Evolutionary conservation across 1,140 invertebrate genomes (phyloP), one percentile per base, ranked within the genome.

Genomic region (Drosophila varians): DNA sequence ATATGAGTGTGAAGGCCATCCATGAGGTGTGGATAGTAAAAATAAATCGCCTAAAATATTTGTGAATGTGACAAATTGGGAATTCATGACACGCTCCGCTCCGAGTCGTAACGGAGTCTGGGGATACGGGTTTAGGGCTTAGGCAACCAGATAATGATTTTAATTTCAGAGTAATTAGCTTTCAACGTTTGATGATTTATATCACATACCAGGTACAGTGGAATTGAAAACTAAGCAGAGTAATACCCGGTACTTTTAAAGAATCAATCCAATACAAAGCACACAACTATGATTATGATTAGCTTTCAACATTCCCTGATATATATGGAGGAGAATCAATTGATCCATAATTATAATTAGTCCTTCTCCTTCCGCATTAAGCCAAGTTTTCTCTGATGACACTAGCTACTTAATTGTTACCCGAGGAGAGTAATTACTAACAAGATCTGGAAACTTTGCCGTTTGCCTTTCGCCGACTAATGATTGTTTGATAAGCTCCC

Each of bases 401-500:
- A 65, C 45, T 12, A 64, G 58, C 16, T 57, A 18, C 26, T 61
- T 40, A 31, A 45, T 34, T 21, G 25, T 34, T 49, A 36, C 21
- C n/a, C 12, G n/a, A 36, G 34, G 31, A 46, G 40, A 14, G 36
- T 55, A 82, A 72, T 72, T 65, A 52, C 53, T 52, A 61, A 72
- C 38, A 21, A 74, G 66, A 74, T 74, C 43, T 36, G 55, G 47
- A 74, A 84, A 84, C 38, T 80, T 86, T 73, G 43, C 62, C 61
- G 55, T 72, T 42, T 76, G 49, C 55, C 34, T 36, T 66, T 56
- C 58, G 7, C 56, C 26, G 62, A 66, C 80, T 86, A 87, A 86
- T 86, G 80, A 86, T 86, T 87, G 77, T 87, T 86, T 87, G 73
- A 86, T 86, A 68, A 68, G 64, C 60, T 52, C 46, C 6, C 6